Evolutionary conservation across 2,113 vertebrate species (phyloP).

Genomic region (Pollachius pollachius): DNA sequence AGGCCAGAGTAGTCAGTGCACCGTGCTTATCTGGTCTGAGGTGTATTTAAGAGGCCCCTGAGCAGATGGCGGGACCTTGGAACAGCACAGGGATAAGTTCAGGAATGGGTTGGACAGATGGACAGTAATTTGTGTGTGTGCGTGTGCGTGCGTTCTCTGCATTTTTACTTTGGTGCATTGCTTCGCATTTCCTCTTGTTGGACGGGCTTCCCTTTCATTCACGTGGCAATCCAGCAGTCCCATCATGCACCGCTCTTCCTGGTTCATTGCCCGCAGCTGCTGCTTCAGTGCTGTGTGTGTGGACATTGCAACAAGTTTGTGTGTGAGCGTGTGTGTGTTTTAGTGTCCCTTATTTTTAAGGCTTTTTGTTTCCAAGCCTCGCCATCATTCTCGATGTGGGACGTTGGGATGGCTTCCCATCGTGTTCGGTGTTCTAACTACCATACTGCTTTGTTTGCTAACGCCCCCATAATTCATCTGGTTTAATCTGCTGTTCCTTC

Average conservation of each 20-base stretch:
- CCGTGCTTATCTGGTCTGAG: too few species aligned
- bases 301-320: not conserved
- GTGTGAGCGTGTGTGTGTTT: conserved; percentile 18
- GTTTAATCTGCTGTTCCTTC: conserved; percentile 89
- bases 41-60: too few species aligned
- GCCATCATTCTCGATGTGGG: conserved; percentile 68
- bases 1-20: too few species aligned
- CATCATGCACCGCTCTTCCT: conserved; percentile 60
- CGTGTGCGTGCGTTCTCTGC: conserved; percentile 29
- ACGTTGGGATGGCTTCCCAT: conserved; percentile 68
- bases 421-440: conserved; percentile 68
- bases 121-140: conserved; percentile 1
- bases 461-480: conserved; percentile 74
- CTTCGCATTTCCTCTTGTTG: conserved; percentile 43
- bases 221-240: conserved; percentile 30
- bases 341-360: conserved; percentile 11
- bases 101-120: too few species aligned
- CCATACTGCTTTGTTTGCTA: conserved; percentile 72
- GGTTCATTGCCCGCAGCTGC: conserved; percentile 36
- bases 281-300: conserved; percentile 37
- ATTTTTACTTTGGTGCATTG: conserved; percentile 43
- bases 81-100: too few species aligned
- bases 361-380: conserved; percentile 34
- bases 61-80: too few species aligned
- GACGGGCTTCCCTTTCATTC: conserved; percentile 37